Percentiles rank a stretch among this genome's conserved stretches.
These are phyloP conservation scores for Mactra quadrangularis DNA, from an alignment of 1,140 invertebrate genomes.

Conservation along the genomic window DNA sequence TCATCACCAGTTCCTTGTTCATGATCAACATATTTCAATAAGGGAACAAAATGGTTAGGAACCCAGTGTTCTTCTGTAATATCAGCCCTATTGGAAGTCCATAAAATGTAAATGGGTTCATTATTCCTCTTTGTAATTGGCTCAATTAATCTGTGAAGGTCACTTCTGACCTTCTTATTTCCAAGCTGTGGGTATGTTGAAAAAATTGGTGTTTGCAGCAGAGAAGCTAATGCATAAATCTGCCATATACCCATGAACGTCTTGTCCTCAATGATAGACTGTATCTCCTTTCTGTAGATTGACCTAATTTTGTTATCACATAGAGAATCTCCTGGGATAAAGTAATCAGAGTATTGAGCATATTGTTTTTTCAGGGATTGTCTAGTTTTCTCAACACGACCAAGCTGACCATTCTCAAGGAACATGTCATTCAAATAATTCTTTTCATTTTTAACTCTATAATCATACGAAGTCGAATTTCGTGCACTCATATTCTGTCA, in stretches of 20 bases:
- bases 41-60: slow-evolving; percentile 10
- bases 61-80: background rate
- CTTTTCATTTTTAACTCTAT: slow-evolving; percentile 18
- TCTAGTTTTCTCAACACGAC: background rate
- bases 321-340: background rate
- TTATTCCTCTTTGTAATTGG: background rate
- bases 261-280: slow-evolving; percentile 13
- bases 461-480: slow-evolving; percentile 1
- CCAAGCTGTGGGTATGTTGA: slow-evolving; percentile 12
- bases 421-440: slow-evolving; percentile 10
- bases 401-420: background rate
- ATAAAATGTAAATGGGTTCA: background rate
- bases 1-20: too few relatives aligned
- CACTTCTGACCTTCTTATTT: background rate
- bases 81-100: background rate
- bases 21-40: background rate
- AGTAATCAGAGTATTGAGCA: slow-evolving; percentile 18
- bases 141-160: slow-evolving; percentile 6
- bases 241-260: slow-evolving; percentile 42
- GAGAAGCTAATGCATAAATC: slow-evolving; percentile 6
- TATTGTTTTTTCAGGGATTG: background rate
- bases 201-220: slow-evolving; percentile 22
- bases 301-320: background rate
- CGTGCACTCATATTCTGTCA: background rate
- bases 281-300: slow-evolving; percentile 27